These are phyloP conservation scores for Lasiommata megera DNA, from an alignment of 2,888 invertebrate species.

Conservation along the genomic window DNA sequence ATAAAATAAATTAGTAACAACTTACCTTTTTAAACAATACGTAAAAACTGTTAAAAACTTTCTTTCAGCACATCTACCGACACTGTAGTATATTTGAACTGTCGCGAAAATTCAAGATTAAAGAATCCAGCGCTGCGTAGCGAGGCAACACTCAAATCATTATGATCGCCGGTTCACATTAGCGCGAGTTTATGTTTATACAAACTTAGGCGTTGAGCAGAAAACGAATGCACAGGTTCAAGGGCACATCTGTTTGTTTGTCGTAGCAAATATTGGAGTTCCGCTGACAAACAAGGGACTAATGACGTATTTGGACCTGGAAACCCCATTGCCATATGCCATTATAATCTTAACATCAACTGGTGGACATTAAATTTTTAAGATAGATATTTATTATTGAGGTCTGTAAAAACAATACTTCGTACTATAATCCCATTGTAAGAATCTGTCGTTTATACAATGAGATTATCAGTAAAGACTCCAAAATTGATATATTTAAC, in stretches of 20 bases:
- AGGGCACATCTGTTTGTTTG: background rate
- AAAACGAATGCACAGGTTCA: background rate
- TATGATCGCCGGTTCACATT: background rate
- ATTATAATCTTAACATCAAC: no score
- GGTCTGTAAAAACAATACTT: no score
- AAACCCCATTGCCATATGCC: no score
- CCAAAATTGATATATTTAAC: no score
- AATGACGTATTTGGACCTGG: no score
- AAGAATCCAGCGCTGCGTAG: background rate
- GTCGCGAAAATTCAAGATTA: background rate
- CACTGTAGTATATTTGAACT: background rate
- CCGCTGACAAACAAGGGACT: background rate
- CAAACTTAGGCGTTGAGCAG: background rate
- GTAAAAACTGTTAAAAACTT: background rate
- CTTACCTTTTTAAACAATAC: background rate
- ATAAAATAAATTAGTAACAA: no score
- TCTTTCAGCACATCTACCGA: background rate
- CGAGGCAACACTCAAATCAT: constrained; percentile 3
- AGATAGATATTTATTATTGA: no score
- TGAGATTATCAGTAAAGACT: no score
- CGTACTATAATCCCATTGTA: no score
- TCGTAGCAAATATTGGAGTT: background rate
- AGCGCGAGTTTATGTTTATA: background rate
- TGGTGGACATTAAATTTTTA: no score
- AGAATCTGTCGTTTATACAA: no score